Evolutionary conservation across 2,113 vertebrate species (phyloP), one percentile per base, ranked within the genome.

Genomic region (Leptosomus discolor): DNA sequence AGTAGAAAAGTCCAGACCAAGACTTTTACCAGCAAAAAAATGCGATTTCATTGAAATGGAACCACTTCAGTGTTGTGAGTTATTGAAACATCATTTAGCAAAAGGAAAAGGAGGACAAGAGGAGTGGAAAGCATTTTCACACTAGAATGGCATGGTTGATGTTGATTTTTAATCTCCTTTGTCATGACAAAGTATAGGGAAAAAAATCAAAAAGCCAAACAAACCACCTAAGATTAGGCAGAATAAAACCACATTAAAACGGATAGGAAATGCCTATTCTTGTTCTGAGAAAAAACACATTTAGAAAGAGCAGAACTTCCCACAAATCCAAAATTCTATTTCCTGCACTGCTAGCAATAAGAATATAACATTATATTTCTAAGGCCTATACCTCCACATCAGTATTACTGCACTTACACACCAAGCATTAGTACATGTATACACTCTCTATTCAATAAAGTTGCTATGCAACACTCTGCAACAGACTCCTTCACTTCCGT

Each of bases 391-490:
- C 41, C 5, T 65, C 57, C 54, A 61, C 15, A 10, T 48, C 69
- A 85, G 32, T 43, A 90, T 88, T 68, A 46, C 41, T 70, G 67
- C 23, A 45, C 7, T 85, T 71, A 54, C 24, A 94, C 36, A 74
- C 61, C 39, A n/a, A 90, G 18, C 39, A 92, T 84, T 94, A 94
- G 41, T 78, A 74, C 39, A 82, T 58, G 65, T 45, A 60, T 75
- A 56, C 29, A 29, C 74, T 80, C 94, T 68, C 37, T 77, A 81
- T 69, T 95, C 68, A 46, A 46, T 92, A 48, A 94, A 91, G 68
- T 89, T 92, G 88, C 75, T 93, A 94, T 37, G 94, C 95, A 95
- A 92, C 94, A 87, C 51, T 75, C 73, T 80, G 81, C 67, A 96
- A 80, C 67, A 68, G 61, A 79, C 54, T 88, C 53, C 34, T 89